Percentiles rank a stretch among this genome's conserved stretches.
Evolutionary conservation across 2,888 invertebrate species (phyloP).

Genomic region (Acronicta leporina): DNA sequence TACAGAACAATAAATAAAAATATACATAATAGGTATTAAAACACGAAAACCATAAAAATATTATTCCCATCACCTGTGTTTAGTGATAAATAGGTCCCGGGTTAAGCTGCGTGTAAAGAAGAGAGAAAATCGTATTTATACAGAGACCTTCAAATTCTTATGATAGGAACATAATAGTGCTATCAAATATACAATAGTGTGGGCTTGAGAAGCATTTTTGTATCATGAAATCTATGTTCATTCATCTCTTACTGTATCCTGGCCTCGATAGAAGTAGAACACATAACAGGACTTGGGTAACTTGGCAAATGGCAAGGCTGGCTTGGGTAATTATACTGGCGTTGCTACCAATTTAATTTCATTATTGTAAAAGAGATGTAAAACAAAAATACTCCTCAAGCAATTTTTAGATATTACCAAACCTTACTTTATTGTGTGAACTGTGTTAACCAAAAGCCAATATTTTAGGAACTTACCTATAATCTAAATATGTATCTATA

Average conservation of each 20-base stretch:
- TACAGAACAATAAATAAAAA: constrained; percentile 31
- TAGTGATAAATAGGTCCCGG: constrained; percentile 89
- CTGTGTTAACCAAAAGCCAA: not conserved
- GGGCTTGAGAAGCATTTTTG: constrained; percentile 30
- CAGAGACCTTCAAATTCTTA: constrained; percentile 62
- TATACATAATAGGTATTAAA: constrained; percentile 52
- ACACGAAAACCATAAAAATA: constrained; percentile 76
- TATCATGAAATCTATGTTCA: not conserved
- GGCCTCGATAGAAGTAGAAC: too few relatives aligned
- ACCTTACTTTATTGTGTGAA: constrained; percentile 40
- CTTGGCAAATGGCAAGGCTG: too few relatives aligned
- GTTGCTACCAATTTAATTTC: too few relatives aligned
- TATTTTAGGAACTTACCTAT: not conserved
- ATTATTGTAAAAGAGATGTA: too few relatives aligned
- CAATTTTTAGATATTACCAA: constrained; percentile 41
- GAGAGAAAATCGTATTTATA: constrained; percentile 84
- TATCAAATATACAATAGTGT: constrained; percentile 39
- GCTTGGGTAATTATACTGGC: too few relatives aligned
- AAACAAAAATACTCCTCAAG: constrained; percentile 43
- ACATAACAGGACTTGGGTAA: not conserved
- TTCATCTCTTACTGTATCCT: too few relatives aligned
- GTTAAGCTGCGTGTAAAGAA: constrained; percentile 90
- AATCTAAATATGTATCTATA: not conserved
- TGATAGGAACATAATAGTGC: constrained; percentile 60
- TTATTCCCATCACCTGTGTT: constrained; percentile 88